Evolutionary conservation across 2,888 invertebrate genomes (phyloP).

Genomic region (Cataglyphis cursor): DNA sequence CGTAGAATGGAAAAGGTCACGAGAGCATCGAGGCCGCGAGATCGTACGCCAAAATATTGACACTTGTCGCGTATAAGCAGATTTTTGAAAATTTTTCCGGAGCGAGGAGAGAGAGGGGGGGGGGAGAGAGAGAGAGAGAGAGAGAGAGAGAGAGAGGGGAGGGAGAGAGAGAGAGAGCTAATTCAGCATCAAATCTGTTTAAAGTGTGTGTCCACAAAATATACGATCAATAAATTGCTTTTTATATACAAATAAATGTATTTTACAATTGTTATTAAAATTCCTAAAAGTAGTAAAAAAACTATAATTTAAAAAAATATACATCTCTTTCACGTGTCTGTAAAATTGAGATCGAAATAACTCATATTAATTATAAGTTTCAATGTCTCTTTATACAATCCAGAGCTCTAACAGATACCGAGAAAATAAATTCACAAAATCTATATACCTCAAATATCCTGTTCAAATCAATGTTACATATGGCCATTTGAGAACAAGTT

Average conservation of each 20-base stretch:
- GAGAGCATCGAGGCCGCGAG: neutral
- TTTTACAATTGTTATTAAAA: neutral
- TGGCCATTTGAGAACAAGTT: neutral
- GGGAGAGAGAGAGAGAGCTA: neutral
- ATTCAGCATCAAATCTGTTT: neutral
- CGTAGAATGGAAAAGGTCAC: constrained; percentile 18
- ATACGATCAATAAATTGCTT: neutral
- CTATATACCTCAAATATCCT: neutral
- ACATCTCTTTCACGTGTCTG: neutral
- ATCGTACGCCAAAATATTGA: constrained; percentile 14
- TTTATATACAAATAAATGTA: neutral
- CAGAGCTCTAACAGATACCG: neutral
- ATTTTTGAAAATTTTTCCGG: neutral
- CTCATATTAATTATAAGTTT: neutral
- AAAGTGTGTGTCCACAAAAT: neutral
- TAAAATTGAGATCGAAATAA: neutral
- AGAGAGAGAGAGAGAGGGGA: too few species aligned
- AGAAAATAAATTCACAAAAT: neutral
- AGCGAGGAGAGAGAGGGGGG: neutral
- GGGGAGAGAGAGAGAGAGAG: neutral
- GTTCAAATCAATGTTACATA: too few species aligned
- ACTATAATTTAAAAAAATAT: neutral
- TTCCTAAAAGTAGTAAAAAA: neutral
- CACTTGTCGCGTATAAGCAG: neutral
- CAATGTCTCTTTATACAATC: neutral